Percentiles rank a stretch among this genome's conserved stretches.
These are phyloP conservation scores for Drosophila villosipedis DNA, from an alignment of 2,888 invertebrate species.

Conservation along the genomic window DNA sequence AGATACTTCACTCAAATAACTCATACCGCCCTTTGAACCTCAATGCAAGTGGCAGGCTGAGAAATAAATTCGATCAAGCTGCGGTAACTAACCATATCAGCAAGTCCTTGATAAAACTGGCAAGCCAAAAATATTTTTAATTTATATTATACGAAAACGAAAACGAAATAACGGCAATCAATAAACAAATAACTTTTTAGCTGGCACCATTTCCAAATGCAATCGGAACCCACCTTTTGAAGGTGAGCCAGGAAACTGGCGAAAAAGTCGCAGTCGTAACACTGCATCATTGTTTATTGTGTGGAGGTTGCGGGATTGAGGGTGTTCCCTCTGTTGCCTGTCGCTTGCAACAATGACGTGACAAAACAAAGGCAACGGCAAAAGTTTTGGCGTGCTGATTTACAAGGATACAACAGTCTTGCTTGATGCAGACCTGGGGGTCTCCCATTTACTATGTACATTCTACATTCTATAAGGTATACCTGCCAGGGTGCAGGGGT, in stretches of 20 bases:
- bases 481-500: slow-evolving; percentile 7
- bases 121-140: slow-evolving; percentile 41
- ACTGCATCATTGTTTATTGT: slow-evolving; percentile 54
- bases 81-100: slow-evolving; percentile 39
- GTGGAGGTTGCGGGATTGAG: background rate
- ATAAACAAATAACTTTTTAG: slow-evolving; percentile 71
- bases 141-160: slow-evolving; percentile 52
- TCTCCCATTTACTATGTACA: slow-evolving; percentile 31
- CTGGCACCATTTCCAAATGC: slow-evolving; percentile 64
- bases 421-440: slow-evolving; percentile 22
- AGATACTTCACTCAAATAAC: background rate
- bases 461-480: slow-evolving; percentile 26
- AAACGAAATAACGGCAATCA: slow-evolving; percentile 71
- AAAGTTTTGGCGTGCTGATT: slow-evolving; percentile 73
- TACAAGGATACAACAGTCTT: slow-evolving; percentile 70
- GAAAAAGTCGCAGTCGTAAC: slow-evolving; percentile 44
- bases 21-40: slow-evolving; percentile 32
- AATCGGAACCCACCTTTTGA: slow-evolving; percentile 35
- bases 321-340: slow-evolving; percentile 11
- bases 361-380: slow-evolving; percentile 66
- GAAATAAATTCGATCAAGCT: slow-evolving; percentile 31
- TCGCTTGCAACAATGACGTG: slow-evolving; percentile 64
- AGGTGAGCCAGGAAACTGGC: slow-evolving; percentile 54
- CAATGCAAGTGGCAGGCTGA: background rate
- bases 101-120: slow-evolving; percentile 45